These are phyloP conservation scores for Pogonocichla stellata DNA, from an alignment of 2,113 vertebrate genomes.

Conservation along the genomic window DNA sequence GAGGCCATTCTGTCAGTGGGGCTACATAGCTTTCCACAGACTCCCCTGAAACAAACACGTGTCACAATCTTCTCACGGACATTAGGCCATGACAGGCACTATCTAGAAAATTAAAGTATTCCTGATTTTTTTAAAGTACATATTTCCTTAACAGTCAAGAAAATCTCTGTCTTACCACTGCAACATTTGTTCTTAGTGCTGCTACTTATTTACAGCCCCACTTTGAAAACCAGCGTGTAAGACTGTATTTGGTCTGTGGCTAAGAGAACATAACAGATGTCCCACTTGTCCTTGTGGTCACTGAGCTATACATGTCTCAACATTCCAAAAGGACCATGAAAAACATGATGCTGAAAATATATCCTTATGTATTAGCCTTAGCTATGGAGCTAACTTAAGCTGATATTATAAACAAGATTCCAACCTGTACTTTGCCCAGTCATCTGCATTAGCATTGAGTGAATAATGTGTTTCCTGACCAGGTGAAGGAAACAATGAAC, in stretches of 20 bases:
- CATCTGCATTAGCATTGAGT: not conserved
- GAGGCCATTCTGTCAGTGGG: not conserved
- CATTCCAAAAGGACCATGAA: slow-evolving; percentile 30
- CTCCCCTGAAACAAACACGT: not conserved
- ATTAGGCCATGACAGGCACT: not conserved
- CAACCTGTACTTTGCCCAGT: not conserved
- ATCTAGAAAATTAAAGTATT: not conserved
- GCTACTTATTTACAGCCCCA: not conserved
- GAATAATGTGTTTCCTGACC: not conserved
- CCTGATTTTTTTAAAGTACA: not conserved
- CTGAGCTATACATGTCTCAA: not conserved
- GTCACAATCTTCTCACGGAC: not conserved
- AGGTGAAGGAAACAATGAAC: slow-evolving; percentile 91
- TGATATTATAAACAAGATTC: slow-evolving; percentile 35
- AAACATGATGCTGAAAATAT: slow-evolving; percentile 38
- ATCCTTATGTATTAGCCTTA: slow-evolving; percentile 8
- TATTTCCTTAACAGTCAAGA: not conserved
- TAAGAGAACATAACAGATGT: slow-evolving; percentile 12
- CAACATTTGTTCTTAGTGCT: not conserved
- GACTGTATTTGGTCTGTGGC: not conserved
- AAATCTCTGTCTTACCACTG: not conserved
- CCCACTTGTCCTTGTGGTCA: not conserved
- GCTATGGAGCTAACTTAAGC: slow-evolving; percentile 19
- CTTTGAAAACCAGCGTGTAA: not conserved
- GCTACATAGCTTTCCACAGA: not conserved